Evolutionary conservation across 2,888 invertebrate genomes (phyloP).

Genomic region (Mimumesa dahlbomi): DNA sequence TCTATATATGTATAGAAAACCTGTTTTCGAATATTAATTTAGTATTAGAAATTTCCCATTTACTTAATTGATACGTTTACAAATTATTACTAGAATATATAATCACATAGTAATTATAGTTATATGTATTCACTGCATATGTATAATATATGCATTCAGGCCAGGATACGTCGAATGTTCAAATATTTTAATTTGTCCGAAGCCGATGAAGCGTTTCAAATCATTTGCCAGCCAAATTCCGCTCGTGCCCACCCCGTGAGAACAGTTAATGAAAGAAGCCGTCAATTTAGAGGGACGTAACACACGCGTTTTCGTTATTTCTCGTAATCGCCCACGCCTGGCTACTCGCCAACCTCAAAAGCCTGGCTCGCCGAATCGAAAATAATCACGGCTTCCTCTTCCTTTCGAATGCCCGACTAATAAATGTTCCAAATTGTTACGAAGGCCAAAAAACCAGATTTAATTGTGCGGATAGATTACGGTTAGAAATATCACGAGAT

Average conservation of each 20-base stretch:
- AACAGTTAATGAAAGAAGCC: constrained; percentile 31
- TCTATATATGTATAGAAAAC: too few species aligned
- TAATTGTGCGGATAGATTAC: constrained; percentile 12
- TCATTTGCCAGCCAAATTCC: too few species aligned
- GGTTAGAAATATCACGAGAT: neutral
- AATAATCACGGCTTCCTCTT: constrained; percentile 44
- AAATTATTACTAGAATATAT: too few species aligned
- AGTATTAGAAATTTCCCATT: too few species aligned
- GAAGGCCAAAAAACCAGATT: constrained; percentile 13
- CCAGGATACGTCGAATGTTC: too few species aligned
- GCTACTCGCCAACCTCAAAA: constrained; percentile 61
- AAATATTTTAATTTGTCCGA: too few species aligned
- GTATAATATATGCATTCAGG: too few species aligned
- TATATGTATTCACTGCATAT: too few species aligned
- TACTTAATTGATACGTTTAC: too few species aligned
- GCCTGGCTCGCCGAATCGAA: constrained; percentile 43
- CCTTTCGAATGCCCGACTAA: constrained; percentile 15
- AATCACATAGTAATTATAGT: too few species aligned
- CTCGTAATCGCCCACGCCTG: constrained; percentile 69
- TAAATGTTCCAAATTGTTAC: constrained; percentile 6
- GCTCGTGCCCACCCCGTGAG: neutral
- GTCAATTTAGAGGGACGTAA: constrained; percentile 45
- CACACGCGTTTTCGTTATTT: constrained; percentile 70
- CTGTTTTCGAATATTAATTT: too few species aligned
- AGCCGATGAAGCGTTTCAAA: too few species aligned